Base-by-base conservation (phyloP, 1,140 invertebrate species). In the Drosophila eugracilis region DNA sequence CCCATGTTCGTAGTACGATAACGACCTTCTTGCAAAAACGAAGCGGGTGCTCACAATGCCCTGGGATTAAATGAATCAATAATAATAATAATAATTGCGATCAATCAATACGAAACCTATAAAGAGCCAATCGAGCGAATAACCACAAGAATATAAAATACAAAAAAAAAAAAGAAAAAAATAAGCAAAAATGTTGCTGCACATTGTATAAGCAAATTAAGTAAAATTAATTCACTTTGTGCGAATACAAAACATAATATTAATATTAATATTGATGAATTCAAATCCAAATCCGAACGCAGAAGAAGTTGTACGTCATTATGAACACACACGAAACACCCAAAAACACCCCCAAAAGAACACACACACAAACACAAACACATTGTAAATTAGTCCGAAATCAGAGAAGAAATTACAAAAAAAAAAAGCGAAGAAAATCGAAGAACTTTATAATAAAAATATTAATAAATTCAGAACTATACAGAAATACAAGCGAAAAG, bases 21-120 rank as follows among this genome's bases (percentile, higher is more conserved):
- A 92, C 90, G 92, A 93, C 93, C 92, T 92, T 92, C 93, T 94
- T 94, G 93, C 93, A 94, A 94, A 94, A 94, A 94, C 93, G 93
- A 94, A 94, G 93, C 91, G 93, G 93, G 93, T 94, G 93, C 93
- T 94, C 91, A 92, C 91, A 92, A 92, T 92, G 91, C 91, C 91
- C 91, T 92, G 91, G 91, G 91, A 92, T 91, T 91, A 91, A 91
- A 91, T 86, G 84, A 89, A 89, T 91, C 84, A 91, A 83, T 86
- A 86, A 86, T 76, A 91, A 83, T 86, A 86, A 86, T 76, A 75
- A 89, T 73, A 90, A 80, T 54, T 72, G 69, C 59, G 75, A 67
- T 71, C 77, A 75, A 53, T 55, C 49, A 78, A 57, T 67, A 55
- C 28, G 50, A 75, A 67, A 52, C 21, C n/a, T n/a, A n/a, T n/a